Evolutionary conservation across 2,797 vertebrate species (phyloP).

Genomic region (Vireo griseus): DNA sequence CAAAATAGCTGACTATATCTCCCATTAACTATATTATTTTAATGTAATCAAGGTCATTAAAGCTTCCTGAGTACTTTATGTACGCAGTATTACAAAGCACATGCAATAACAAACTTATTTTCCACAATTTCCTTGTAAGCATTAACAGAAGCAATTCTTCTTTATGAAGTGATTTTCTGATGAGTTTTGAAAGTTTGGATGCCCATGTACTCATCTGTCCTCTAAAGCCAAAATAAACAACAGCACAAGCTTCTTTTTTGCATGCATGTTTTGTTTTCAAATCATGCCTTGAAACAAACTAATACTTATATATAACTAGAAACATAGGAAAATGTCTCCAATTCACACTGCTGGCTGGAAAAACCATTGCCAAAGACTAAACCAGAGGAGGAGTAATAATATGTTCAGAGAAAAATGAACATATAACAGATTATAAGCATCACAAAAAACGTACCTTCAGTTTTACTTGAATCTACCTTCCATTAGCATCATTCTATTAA

Average conservation of each 20-base stretch:
- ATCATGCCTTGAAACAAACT: constrained; percentile 20
- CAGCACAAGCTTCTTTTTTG: not conserved
- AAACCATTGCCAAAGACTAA: not conserved
- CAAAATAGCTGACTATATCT: not conserved
- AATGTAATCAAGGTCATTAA: not conserved
- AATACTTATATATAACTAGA: not conserved
- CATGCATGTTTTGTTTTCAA: not conserved
- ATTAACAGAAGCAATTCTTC: not conserved
- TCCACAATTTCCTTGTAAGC: not conserved
- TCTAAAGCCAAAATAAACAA: constrained; percentile 32
- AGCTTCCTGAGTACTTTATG: not conserved
- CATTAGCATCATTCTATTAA: not conserved
- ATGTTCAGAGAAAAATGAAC: fast-evolving
- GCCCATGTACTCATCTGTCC: not conserved
- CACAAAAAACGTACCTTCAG: not conserved
- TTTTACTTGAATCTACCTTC: not conserved
- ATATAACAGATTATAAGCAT: not conserved
- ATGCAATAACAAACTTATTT: not conserved
- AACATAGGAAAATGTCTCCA: not conserved
- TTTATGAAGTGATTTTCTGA: not conserved
- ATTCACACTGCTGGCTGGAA: not conserved
- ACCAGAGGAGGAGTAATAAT: not conserved
- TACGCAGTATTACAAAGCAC: not conserved
- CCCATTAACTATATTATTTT: not conserved
- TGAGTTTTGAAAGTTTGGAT: not conserved